Evolutionary conservation across 2,888 invertebrate species (phyloP).

Genomic region (Xiphydria camelus): DNA sequence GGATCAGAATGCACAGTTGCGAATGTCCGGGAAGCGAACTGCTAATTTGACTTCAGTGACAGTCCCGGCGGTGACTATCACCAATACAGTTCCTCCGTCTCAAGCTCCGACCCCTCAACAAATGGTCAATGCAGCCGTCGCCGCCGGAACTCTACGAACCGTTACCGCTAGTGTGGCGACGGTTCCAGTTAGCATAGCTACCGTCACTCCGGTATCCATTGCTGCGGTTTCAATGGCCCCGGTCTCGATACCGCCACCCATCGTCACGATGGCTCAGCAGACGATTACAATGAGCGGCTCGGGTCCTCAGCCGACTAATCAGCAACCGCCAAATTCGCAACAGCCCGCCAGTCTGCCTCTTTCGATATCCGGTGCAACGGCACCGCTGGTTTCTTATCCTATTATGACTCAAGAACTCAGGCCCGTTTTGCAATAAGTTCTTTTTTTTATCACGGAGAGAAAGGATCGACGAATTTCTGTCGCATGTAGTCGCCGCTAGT

Average conservation of each 20-base stretch:
- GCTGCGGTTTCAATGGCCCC: slow-evolving; percentile 63
- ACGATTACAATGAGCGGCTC: slow-evolving; percentile 54
- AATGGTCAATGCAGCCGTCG: slow-evolving; percentile 56
- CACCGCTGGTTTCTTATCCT: slow-evolving; percentile 68
- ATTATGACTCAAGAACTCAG: slow-evolving; percentile 65
- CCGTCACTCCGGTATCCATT: slow-evolving; percentile 66
- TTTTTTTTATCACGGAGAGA: no score
- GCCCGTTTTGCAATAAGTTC: slow-evolving; percentile 44
- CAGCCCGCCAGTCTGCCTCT: slow-evolving; percentile 58
- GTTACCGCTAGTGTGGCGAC: slow-evolving; percentile 66
- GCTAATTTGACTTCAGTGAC: slow-evolving; percentile 62
- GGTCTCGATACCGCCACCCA: slow-evolving; percentile 62
- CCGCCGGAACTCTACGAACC: slow-evolving; percentile 59
- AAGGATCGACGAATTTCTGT: no score
- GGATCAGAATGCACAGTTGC: slow-evolving; percentile 75
- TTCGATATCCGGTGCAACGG: slow-evolving; percentile 65
- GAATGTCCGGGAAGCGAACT: slow-evolving; percentile 64
- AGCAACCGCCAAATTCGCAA: slow-evolving; percentile 56
- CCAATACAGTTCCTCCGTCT: slow-evolving; percentile 61
- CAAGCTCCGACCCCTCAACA: slow-evolving; percentile 60
- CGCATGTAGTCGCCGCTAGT: no score
- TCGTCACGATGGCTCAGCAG: slow-evolving; percentile 64
- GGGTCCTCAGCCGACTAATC: slow-evolving; percentile 51
- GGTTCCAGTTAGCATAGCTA: slow-evolving; percentile 66
- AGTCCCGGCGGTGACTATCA: slow-evolving; percentile 66